Evolutionary conservation across 2,113 vertebrate species (phyloP).

Genomic region (Excalfactoria chinensis): DNA sequence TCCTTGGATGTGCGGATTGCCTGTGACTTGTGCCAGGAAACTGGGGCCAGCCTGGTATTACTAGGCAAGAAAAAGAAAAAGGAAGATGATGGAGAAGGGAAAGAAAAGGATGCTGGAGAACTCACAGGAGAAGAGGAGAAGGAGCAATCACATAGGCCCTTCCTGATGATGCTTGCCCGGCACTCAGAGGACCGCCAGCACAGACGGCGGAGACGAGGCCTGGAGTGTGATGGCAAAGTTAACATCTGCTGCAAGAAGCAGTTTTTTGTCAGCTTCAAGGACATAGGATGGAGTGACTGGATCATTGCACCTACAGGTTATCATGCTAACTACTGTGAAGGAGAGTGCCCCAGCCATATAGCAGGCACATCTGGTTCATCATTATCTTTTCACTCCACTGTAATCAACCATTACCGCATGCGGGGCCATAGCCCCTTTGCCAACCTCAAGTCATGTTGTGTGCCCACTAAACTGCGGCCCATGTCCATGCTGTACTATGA

Average conservation of each 20-base stretch:
- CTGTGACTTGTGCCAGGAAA: constrained; percentile 90
- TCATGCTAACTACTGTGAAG: constrained; percentile 98
- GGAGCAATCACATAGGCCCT: constrained; percentile 93
- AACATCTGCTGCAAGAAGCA: constrained; percentile 97
- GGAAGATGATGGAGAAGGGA: constrained; percentile 80
- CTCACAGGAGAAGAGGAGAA: constrained; percentile 83
- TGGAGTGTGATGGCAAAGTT: constrained; percentile 96
- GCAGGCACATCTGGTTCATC: constrained; percentile 92
- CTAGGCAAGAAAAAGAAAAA: constrained; percentile 86
- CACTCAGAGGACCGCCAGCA: constrained; percentile 84
- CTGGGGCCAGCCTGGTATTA: constrained; percentile 85
- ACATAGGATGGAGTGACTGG: constrained; percentile 99
- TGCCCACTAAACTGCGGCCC: constrained; percentile 95
- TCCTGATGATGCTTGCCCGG: constrained; percentile 93
- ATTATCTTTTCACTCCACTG: constrained; percentile 93
- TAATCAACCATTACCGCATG: constrained; percentile 98
- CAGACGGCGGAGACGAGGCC: constrained; percentile 87
- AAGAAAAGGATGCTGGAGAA: constrained; percentile 75
- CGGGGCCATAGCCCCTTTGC: constrained; percentile 93
- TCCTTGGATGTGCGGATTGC: constrained; percentile 86
- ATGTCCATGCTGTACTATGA: constrained; percentile 99
- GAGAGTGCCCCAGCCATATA: constrained; percentile 94
- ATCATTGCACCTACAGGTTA: constrained; percentile 96
- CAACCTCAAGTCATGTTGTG: constrained; percentile 95
- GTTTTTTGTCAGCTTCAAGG: constrained; percentile 97